Conservation (phyloP, 1,140 invertebrate species). For the Meloidogyne chitwoodi region DNA sequence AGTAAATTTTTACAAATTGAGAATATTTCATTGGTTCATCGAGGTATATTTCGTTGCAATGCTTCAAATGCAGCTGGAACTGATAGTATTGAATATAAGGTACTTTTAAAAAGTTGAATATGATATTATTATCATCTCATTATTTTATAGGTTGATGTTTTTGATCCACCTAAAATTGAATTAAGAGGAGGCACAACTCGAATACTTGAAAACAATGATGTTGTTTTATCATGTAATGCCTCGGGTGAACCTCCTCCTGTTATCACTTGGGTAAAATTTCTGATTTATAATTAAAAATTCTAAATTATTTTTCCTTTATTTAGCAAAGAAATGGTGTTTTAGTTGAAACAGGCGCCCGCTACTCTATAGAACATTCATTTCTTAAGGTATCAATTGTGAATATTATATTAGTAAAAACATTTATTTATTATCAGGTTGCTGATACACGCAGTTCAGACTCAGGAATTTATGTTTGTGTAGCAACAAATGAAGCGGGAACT, state of each 20-base stretch:
- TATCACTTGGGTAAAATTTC: constrained; percentile 33
- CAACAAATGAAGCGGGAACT: constrained; percentile 55
- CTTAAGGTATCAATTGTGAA: background rate
- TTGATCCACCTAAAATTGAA: constrained; percentile 48
- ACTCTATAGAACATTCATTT: constrained; percentile 38
- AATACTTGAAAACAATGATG: constrained; percentile 53
- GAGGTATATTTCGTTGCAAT: constrained; percentile 50
- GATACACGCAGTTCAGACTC: constrained; percentile 54
- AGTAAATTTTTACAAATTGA: constrained; percentile 38
- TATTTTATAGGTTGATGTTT: constrained; percentile 19
- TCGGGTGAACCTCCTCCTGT: constrained; percentile 47
- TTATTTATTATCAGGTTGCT: constrained; percentile 26
- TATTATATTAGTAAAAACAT: constrained; percentile 1
- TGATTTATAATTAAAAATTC: background rate
- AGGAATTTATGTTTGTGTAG: constrained; percentile 58
- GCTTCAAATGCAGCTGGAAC: constrained; percentile 49
- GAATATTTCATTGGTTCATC: constrained; percentile 51
- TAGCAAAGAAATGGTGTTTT: constrained; percentile 51
- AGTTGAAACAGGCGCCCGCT: constrained; percentile 51
- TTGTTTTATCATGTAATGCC: constrained; percentile 46
- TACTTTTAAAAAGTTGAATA: no score
- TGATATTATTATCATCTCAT: no score
- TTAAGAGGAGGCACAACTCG: constrained; percentile 50
- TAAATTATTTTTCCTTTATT: no score
- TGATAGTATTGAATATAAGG: constrained; percentile 49